Conservation (phyloP, 1,140 invertebrate genomes). For the Dreissena polymorpha region DNA sequence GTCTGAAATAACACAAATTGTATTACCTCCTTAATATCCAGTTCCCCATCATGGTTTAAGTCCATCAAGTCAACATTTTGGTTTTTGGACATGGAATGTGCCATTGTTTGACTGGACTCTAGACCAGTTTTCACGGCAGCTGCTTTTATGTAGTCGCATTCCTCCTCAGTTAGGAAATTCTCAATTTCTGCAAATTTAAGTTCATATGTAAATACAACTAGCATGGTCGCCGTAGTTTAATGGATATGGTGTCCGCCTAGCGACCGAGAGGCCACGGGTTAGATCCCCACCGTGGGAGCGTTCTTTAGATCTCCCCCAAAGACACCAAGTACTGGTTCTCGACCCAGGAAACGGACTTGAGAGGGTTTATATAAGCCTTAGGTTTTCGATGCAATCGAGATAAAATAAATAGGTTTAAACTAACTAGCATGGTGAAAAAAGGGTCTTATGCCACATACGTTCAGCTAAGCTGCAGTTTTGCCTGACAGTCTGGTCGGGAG, state of each 20-base stretch:
- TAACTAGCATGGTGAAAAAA: no score
- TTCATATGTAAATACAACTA: neutral
- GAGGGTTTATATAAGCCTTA: no score
- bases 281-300: no score
- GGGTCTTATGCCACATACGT: no score
- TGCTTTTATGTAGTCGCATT: slow-evolving; percentile 57
- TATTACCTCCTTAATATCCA: slow-evolving; percentile 50
- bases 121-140: slow-evolving; percentile 54
- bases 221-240: neutral
- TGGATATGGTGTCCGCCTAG: neutral
- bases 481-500: no score
- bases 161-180: slow-evolving; percentile 48
- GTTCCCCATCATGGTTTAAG: slow-evolving; percentile 30
- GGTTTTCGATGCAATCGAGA: no score
- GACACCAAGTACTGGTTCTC: no score
- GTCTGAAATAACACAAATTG: no score
- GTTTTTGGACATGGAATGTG: neutral
- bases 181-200: slow-evolving; percentile 50
- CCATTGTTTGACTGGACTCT: slow-evolving; percentile 41
- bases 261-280: neutral
- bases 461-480: no score
- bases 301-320: no score
- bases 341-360: no score
- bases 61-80: slow-evolving; percentile 30
- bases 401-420: no score